These are phyloP conservation scores for Anniella stebbinsi DNA, from an alignment of 2,797 vertebrate species.

Conservation along the genomic window DNA sequence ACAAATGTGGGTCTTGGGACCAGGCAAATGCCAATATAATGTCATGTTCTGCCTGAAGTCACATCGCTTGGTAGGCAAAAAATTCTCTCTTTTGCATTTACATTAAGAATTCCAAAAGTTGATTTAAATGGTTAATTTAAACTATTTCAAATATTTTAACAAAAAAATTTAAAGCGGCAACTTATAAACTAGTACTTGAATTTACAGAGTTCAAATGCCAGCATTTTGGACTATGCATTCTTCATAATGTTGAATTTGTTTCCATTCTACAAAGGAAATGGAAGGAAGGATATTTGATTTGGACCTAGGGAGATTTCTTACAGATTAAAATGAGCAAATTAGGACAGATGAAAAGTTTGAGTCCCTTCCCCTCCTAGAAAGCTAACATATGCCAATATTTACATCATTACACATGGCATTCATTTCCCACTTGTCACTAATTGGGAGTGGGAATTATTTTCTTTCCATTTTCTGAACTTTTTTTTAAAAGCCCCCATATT, in stretches of 20 bases:
- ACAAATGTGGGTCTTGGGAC: background rate
- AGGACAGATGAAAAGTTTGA: conserved; percentile 68
- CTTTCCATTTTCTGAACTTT: conserved; percentile 54
- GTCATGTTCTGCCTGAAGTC: background rate
- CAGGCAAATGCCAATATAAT: background rate
- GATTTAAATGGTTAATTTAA: conserved; percentile 65
- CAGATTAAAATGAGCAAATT: conserved; percentile 69
- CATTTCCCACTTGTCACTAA: conserved; percentile 64
- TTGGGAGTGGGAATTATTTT: conserved; percentile 47
- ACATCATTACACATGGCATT: conserved; percentile 71
- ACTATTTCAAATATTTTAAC: conserved; percentile 54
- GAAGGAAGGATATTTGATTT: conserved; percentile 68
- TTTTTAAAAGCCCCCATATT: conserved; percentile 50
- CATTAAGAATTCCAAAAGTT: conserved; percentile 20
- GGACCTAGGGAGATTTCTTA: conserved; percentile 65
- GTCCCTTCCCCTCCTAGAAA: conserved; percentile 60
- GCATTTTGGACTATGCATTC: conserved; percentile 30
- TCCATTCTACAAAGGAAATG: conserved; percentile 45
- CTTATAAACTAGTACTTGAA: conserved; percentile 11
- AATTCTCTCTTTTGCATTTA: conserved; percentile 31
- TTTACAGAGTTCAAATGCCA: conserved; percentile 60
- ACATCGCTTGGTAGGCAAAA: background rate
- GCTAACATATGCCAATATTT: conserved; percentile 67
- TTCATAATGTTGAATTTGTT: conserved; percentile 23
- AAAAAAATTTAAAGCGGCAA: background rate